Base-by-base conservation (phyloP, 2,888 invertebrate genomes). In the Melangyna quadrimaculata region DNA sequence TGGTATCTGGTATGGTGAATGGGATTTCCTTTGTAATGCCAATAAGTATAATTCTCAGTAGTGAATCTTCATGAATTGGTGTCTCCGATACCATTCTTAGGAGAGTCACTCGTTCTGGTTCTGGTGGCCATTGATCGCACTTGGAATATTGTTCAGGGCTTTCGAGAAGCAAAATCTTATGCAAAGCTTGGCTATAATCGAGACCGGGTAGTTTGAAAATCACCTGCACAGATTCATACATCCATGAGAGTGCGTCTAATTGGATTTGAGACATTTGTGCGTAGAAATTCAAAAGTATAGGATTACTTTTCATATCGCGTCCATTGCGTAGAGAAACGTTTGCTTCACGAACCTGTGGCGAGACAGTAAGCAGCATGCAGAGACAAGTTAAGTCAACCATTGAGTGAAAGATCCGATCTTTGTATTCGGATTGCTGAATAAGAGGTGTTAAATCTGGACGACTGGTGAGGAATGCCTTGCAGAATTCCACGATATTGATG, bases 91-190 rank as follows among this genome's bases (percentile, higher is more conserved):
- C 96, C 74, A 98, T 92, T 27, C 98, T 94, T 89, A 97, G 93
- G 72, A 96, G 94, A 57, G 95, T 92, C 32, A 95, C 94, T 88
- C 98, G 94, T 89, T 99, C 98, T 9, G 95, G 95, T 92, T 99
- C 99, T 0, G 97, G 95, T 0, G 98, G 98, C 97, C 98, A 98
- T 91, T 96, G 96, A 92, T 96, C 96, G 84, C 95, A 93, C 91
- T 96, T 96, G 89, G 95, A 96, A 92, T 97, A 97, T 78, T 95
- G 94, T 86, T 97, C 97, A 0, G 95, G 94, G 75, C 94, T 94
- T 88, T 97, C 97, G 87, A 97, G 93, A 87, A 97, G 93, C 90
- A 97, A 93, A 89, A 96, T 94, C 93, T 97, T 97, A 88, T 97
- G 95, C 69, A 97, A 92, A 0, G 95, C 95, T 88, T 95, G 95